Evolutionary conservation across 2,888 invertebrate species (phyloP).

Genomic region (Platycheirus albimanus): DNA sequence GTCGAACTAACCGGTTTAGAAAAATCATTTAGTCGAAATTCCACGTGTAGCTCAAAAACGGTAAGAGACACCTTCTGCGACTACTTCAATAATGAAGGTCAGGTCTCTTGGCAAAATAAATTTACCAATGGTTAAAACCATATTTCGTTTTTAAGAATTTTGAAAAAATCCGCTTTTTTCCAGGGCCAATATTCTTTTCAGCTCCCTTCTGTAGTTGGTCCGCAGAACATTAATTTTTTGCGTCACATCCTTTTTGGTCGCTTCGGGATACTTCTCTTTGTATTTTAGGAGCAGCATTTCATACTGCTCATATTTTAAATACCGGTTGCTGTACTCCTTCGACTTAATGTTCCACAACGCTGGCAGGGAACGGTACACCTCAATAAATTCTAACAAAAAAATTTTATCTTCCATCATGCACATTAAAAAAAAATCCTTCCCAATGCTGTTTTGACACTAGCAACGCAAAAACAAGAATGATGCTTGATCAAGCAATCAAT

Average conservation of each 20-base stretch:
- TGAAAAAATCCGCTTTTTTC: not conserved
- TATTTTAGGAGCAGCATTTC: not conserved
- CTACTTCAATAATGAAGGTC: too few species aligned
- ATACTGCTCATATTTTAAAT: slow-evolving; percentile 2
- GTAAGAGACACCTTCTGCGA: slow-evolving; percentile 35
- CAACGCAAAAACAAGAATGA: too few species aligned
- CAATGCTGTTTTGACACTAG: too few species aligned
- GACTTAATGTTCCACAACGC: slow-evolving; percentile 3
- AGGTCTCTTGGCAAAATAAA: too few species aligned
- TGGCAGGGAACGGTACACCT: not conserved
- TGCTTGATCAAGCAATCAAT: too few species aligned
- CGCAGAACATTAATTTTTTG: slow-evolving; percentile 28
- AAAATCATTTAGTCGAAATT: slow-evolving; percentile 31
- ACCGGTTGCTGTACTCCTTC: slow-evolving; percentile 4
- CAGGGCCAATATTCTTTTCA: not conserved
- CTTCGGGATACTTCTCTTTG: slow-evolving; percentile 8
- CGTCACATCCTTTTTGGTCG: slow-evolving; percentile 14
- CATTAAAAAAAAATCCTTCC: too few species aligned
- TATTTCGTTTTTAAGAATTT: too few species aligned
- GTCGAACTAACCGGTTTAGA: slow-evolving; percentile 35
- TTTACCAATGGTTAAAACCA: too few species aligned
- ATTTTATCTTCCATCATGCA: slow-evolving; percentile 5
- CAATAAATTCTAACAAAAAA: slow-evolving; percentile 1
- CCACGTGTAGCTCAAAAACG: slow-evolving; percentile 38
- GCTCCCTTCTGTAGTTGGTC: not conserved